phyloP scores from a whole-genome alignment of 2,797 vertebrate species.

The Pseudochaenichthys georgianus region DNA sequence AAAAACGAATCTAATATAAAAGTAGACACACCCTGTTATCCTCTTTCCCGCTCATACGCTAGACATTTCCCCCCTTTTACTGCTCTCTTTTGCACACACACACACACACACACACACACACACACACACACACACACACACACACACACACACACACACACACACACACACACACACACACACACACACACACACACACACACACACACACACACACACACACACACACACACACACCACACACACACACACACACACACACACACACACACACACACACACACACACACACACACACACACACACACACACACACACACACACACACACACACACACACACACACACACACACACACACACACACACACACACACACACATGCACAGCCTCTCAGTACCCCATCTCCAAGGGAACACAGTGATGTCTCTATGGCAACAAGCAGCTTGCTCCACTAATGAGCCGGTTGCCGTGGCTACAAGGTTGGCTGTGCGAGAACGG shows the following conservation, averaged over 20 bases:
- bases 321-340: too few species aligned
- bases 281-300: background rate
- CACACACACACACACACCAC: constrained; percentile 20
- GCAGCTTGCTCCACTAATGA: constrained; percentile 87
- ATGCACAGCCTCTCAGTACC: constrained; percentile 70
- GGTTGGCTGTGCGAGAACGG: constrained; percentile 82
- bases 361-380: constrained; percentile 35
- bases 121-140: too few species aligned
- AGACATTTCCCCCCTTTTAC: constrained; percentile 31
- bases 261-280: background rate
- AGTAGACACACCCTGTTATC: constrained; percentile 61
- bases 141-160: too few species aligned
- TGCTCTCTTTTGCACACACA: background rate
- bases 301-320: too few species aligned
- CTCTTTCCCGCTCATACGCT: constrained; percentile 28
- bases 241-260: constrained; percentile 4
- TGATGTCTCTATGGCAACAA: constrained; percentile 87
- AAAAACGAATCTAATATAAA: constrained; percentile 54
- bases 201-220: constrained; percentile 1
- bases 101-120: too few species aligned
- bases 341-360: too few species aligned
- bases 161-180: constrained; percentile 7
- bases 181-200: constrained; percentile 16
- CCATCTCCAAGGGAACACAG: constrained; percentile 82
- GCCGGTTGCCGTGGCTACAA: constrained; percentile 82